Evolutionary conservation across 2,888 invertebrate genomes (phyloP), one percentile per base, ranked within the genome.

Genomic region (Pandemis heparana): DNA sequence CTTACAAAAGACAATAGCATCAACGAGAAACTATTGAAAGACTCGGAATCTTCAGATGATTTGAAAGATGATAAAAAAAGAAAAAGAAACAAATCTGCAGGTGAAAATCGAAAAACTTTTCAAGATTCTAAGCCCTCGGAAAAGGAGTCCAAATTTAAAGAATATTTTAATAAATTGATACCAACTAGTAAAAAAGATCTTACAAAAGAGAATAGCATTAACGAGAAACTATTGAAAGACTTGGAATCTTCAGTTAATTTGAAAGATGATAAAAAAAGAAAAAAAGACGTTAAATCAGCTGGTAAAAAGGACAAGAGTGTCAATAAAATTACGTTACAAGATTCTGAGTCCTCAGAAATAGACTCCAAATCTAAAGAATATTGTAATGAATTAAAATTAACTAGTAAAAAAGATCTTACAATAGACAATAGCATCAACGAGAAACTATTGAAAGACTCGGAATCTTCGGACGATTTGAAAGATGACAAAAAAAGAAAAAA

Each of bases 61-160:
- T 12, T 23, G 5, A 18, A 18, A 53, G 3, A 9, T 18, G 53
- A 18, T 53, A 9, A 53, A 6, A 53, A 18, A 53, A 16, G 9
- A 9, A 53, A 53, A 53, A 53, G 18, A 18, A 18, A 18, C 9
- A 18, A 53, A 18, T 32, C 23, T 32, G 23, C 23, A 4, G 23
- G 7, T 18, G 18, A 7, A 1, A 39, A 1, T 18, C 23, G 18
- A 5, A 66, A 53, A 39, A 41, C 23, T 32, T 16, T 7, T 2
- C 32, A 68, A 16, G 67, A 60, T 16, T 32, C 67, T 5, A 32
- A 32, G 46, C 60, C 59, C 46, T 68, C 59, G 10, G 59, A 67
- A 8, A 43, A n/a, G 43, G n/a, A 59, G 12, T 4, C 23, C 3
- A 32, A 32, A 32, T 32, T 4, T 2, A 32, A 32, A 32, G 4